Evolutionary conservation across 2,797 vertebrate species (phyloP).

Genomic region (Amazonetta brasiliensis): DNA sequence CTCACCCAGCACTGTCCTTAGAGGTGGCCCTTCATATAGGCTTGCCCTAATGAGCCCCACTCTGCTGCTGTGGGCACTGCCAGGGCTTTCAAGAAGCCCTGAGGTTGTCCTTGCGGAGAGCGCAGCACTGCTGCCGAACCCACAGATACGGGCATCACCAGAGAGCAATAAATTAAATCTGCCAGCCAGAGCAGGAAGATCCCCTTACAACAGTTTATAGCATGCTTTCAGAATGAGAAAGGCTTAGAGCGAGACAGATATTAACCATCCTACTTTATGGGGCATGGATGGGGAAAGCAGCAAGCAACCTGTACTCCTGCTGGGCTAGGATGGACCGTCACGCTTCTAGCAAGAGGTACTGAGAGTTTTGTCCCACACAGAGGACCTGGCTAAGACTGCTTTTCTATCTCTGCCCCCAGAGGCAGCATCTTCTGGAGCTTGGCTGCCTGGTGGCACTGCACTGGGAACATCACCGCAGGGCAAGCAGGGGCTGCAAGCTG

Average conservation of each 20-base stretch:
- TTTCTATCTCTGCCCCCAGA: not conserved
- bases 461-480: fast-evolving
- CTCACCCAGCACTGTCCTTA: not conserved
- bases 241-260: not conserved
- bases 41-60: fast-evolving
- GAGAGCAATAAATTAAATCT: not conserved
- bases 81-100: not conserved
- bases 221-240: not conserved
- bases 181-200: not conserved
- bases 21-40: not conserved
- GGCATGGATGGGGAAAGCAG: not conserved
- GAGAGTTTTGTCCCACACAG: not conserved
- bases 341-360: not conserved
- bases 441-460: fast-evolving
- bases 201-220: not conserved
- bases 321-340: not conserved
- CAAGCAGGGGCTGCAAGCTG: not conserved
- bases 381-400: not conserved
- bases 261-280: not conserved
- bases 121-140: not conserved
- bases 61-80: not conserved
- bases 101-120: not conserved
- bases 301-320: not conserved
- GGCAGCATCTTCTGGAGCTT: not conserved
- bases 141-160: not conserved